phyloP scores from a whole-genome alignment of 2,113 vertebrate species.

The Syngnathus scovelli region DNA sequence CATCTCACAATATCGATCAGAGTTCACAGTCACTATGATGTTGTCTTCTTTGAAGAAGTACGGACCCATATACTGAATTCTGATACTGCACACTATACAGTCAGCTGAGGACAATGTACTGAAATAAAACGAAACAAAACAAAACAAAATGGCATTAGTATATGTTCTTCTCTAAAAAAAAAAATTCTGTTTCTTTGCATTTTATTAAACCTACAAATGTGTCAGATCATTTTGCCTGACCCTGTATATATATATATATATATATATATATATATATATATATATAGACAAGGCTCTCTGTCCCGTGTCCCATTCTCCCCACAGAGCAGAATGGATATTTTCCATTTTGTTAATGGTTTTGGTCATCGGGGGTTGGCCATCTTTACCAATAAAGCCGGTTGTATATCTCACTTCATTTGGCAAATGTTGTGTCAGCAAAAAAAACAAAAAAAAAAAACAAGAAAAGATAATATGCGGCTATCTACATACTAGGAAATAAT shows the following conservation, averaged over 20 bases:
- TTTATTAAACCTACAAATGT: no score
- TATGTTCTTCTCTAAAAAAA: no score
- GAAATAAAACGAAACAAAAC: background rate
- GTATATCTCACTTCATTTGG: slow-evolving; percentile 78
- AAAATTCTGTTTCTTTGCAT: no score
- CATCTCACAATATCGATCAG: no score
- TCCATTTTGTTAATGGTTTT: slow-evolving; percentile 64
- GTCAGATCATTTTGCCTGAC: no score
- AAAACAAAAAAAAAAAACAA: slow-evolving; percentile 66
- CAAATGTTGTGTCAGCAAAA: slow-evolving; percentile 67
- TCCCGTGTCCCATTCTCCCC: slow-evolving; percentile 16
- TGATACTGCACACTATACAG: no score
- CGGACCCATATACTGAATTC: no score
- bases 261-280: background rate
- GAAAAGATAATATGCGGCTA: slow-evolving; percentile 63
- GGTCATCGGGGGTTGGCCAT: slow-evolving; percentile 67
- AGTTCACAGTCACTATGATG: no score
- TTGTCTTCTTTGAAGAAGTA: no score
- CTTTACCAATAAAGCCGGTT: slow-evolving; percentile 59
- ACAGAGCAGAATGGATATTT: slow-evolving; percentile 21
- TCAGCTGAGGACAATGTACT: no score
- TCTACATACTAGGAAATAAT: slow-evolving; percentile 72
- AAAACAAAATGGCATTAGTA: no score
- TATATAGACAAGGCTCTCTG: slow-evolving; percentile 32
- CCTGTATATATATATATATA: background rate